Base-by-base conservation (phyloP, 2,113 vertebrate genomes). In the Lontra canadensis region DNA sequence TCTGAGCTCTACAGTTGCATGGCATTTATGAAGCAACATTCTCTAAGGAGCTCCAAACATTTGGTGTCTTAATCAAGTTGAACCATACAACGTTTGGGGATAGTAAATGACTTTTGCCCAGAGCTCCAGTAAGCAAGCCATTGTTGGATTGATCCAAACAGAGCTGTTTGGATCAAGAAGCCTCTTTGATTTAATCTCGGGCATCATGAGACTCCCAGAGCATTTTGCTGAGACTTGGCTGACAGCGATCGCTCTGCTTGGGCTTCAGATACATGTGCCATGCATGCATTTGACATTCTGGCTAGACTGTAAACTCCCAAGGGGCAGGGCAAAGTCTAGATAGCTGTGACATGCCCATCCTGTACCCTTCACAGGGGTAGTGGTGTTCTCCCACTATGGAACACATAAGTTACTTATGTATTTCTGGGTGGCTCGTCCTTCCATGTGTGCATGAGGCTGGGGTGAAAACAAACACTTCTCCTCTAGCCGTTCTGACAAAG, bases 71-170 rank as follows among this genome's bases (percentile, higher is more conserved):
- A 79, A 80, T 96, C 78, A 55, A 61, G 65, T 87, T 88, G 26
- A 74, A 67, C 67, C 86, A 76, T 69, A n/a, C 4, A 69, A n/a
- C 20, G 69, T n/a, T 88, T 13, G 6, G 31, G 0, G 11, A 7
- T 80, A 76, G 74, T 83, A 95, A 97, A 90, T 71, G 61, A 74
- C 42, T 96, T 98, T 80, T 96, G n/a, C 74, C 63, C 83, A 89
- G 74, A 97, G 76, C 49, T 36, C 83, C 74, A 80, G 73, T 49
- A 83, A 95, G 52, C 71, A 91, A n/a, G 59, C 73, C 42, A 31
- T 92, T 12, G 1, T 8, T 71, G 82, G 67, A 47, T 49, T 52
- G 83, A 80, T 90, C 69, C 69, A 87, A 6, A n/a, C n/a, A n/a
- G n/a, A n/a, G n/a, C n/a, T n/a, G n/a, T n/a, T n/a, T n/a, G n/a